Conservation (phyloP, 2,113 vertebrate genomes). For the Bubo blakistoni region DNA sequence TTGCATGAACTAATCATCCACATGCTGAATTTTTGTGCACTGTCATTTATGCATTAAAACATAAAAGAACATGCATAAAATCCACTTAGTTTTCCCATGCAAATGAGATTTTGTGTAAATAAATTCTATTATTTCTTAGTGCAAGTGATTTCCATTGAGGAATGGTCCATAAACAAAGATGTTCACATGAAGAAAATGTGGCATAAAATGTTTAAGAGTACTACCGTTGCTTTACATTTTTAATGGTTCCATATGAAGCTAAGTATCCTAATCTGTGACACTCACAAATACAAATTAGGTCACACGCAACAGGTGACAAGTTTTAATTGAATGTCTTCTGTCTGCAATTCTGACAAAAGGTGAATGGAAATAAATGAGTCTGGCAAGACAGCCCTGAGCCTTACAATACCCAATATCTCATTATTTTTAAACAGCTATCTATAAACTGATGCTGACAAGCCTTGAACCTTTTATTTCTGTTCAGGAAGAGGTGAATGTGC, state of each 20-base stretch:
- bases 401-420: constrained; percentile 83
- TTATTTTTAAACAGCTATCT: constrained; percentile 87
- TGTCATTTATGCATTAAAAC: constrained; percentile 41
- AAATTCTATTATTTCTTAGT: constrained; percentile 21
- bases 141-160: background rate
- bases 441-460: constrained; percentile 83
- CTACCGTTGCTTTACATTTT: background rate
- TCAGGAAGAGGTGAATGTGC: constrained; percentile 68
- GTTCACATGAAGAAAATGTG: background rate
- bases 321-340: constrained; percentile 84
- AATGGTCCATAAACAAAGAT: background rate
- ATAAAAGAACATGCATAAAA: constrained; percentile 23
- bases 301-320: constrained; percentile 76
- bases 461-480: constrained; percentile 81
- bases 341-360: constrained; percentile 82
- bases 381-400: constrained; percentile 79
- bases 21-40: constrained; percentile 1
- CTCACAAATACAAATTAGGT: constrained; percentile 76
- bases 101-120: constrained; percentile 41
- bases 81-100: background rate
- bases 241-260: constrained; percentile 19
- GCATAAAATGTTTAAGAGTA: constrained; percentile 1
- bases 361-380: constrained; percentile 83
- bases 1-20: constrained; percentile 46
- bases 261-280: constrained; percentile 57